Base-by-base conservation (phyloP, 2,888 invertebrate genomes). In the Coecobrya sp. region DNA sequence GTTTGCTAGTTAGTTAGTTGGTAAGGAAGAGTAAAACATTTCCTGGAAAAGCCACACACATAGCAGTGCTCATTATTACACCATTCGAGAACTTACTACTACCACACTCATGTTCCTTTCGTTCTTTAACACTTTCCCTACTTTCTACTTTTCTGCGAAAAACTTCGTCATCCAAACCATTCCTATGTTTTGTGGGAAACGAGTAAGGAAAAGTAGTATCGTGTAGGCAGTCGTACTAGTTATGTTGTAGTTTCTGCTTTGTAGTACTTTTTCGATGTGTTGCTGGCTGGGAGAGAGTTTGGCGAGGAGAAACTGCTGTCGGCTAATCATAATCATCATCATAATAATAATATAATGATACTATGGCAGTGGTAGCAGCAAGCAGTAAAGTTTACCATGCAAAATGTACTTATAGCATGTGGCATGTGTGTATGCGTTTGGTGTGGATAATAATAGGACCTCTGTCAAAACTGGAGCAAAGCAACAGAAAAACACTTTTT, bases 281-380 rank as follows among this genome's bases (percentile, higher is more conserved):
- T 22, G 16, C 19, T 27, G 5, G 25, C 62, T 7, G 62, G 81
- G 49, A 73, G 45, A 11, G 76, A 76, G 49, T 42, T 42, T 25
- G 25, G 62, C 55, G 81, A 30, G 76, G 89, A 59, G 73, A 85
- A 85, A 85, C 8, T 76, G 90, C 90, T 90, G 73, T 90, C 85
- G 90, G 90, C 90, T 90, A 89, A 90, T 90, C 85, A 85, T 73
- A 45, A 79, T 73, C 36, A 45, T 79, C 52, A 79, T 79, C 25
- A 79, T 79, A 52, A 79, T 79, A 79, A 85, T 85, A 90, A 76
- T 89, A 84, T 65, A 76, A 45, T 49, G 85, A 85, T 65, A 25
- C 65, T 52, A 55, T 49, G 36, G 55, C 49, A 25, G 73, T 42
- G 36, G 73, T 42, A 79, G n/a, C 49, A 30, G n/a, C 25, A 27